Conservation (phyloP, 2,113 vertebrate genomes). For the Mastomys natalensis region DNA sequence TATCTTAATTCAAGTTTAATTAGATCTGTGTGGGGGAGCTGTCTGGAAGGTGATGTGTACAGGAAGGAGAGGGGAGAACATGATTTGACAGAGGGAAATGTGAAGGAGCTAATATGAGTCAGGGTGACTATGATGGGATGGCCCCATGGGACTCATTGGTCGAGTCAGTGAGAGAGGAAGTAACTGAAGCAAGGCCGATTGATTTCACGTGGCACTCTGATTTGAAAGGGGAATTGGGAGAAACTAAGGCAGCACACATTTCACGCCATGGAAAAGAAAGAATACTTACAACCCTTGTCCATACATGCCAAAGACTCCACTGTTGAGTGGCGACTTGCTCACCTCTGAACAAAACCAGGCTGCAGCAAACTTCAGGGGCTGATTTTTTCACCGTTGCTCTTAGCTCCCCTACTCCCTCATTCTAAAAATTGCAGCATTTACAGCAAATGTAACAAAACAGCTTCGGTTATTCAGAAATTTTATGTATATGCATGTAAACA, state of each 20-base stretch:
- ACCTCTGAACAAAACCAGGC: neutral
- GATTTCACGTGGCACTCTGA: conserved; percentile 24
- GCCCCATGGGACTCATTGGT: neutral
- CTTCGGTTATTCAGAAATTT: neutral
- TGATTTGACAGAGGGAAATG: neutral
- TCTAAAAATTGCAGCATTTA: neutral
- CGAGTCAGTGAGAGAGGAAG: conserved; percentile 3
- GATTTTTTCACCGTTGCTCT: no score
- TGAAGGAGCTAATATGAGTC: neutral
- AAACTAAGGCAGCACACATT: neutral
- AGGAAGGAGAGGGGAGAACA: neutral
- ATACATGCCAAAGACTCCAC: neutral
- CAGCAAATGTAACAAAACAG: neutral
- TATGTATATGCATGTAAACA: neutral
- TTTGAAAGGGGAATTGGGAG: conserved; percentile 51
- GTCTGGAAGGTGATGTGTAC: conserved; percentile 17
- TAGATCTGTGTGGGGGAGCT: neutral
- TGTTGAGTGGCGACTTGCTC: neutral
- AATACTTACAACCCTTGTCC: neutral
- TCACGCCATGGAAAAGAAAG: neutral
- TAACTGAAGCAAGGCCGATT: neutral
- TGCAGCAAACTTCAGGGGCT: neutral
- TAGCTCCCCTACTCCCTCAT: neutral
- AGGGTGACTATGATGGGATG: neutral
- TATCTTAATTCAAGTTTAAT: conserved; percentile 40